These are phyloP conservation scores for Amazona finschi DNA, from an alignment of 2,797 vertebrate genomes.

Conservation along the genomic window DNA sequence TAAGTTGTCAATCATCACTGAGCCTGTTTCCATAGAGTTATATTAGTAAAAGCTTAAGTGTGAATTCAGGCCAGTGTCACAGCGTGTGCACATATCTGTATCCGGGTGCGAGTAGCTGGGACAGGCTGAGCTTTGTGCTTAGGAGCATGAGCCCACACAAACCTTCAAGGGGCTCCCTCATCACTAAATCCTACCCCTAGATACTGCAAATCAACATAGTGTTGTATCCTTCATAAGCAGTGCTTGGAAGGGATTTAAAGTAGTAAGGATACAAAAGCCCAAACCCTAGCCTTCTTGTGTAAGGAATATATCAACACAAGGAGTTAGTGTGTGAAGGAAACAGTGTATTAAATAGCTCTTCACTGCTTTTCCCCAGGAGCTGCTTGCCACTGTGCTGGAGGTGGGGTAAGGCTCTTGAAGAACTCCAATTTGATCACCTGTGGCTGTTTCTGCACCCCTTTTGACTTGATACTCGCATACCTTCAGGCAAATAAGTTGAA, in stretches of 20 bases:
- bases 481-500: neutral
- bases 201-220: neutral
- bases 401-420: neutral
- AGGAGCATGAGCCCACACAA: neutral
- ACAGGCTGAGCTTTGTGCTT: neutral
- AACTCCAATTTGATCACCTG: neutral
- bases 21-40: slow-evolving; percentile 54
- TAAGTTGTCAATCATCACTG: slow-evolving; percentile 14
- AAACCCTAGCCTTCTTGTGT: neutral
- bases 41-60: neutral
- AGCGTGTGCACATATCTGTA: neutral
- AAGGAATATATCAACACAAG: neutral
- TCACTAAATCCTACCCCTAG: neutral
- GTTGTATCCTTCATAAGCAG: neutral
- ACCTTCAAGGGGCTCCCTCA: neutral
- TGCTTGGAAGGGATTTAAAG: neutral
- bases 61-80: neutral
- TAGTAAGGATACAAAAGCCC: neutral
- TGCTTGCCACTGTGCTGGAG: neutral
- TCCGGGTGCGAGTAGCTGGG: neutral
- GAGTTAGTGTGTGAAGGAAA: neutral
- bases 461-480: neutral
- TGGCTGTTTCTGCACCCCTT: neutral
- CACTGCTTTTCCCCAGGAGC: neutral
- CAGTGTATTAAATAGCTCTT: neutral